These are phyloP conservation scores for Zosterops lateralis DNA, from an alignment of 2,113 vertebrate genomes.

Conservation along the genomic window DNA sequence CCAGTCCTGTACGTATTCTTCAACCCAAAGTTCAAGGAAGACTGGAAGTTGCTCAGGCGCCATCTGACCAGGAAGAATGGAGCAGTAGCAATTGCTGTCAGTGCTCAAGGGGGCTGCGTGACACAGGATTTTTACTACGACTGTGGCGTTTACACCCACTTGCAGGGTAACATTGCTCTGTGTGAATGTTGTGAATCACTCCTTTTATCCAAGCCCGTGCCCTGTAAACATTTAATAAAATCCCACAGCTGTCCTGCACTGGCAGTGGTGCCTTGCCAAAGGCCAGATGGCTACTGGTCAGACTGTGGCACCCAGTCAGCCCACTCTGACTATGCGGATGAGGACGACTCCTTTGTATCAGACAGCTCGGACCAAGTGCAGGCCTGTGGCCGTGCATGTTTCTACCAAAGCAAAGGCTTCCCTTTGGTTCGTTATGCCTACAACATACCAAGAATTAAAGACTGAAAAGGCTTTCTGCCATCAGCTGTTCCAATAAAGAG, in stretches of 20 bases:
- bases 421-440: constrained; percentile 91
- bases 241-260: constrained; percentile 92
- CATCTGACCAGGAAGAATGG: constrained; percentile 52
- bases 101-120: constrained; percentile 66
- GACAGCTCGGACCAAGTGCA: constrained; percentile 98
- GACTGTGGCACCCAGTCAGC: constrained; percentile 88
- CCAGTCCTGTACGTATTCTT: constrained; percentile 94
- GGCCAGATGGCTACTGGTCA: constrained; percentile 85
- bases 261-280: constrained; percentile 80
- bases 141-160: constrained; percentile 73
- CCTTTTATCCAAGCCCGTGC: constrained; percentile 81
- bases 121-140: constrained; percentile 83
- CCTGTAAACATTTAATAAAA: constrained; percentile 94
- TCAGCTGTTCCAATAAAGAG: neutral
- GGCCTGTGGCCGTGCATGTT: constrained; percentile 92
- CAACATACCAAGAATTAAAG: constrained; percentile 84
- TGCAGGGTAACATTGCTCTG: constrained; percentile 77
- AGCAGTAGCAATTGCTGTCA: constrained; percentile 59
- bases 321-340: constrained; percentile 91
- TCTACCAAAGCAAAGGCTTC: constrained; percentile 93
- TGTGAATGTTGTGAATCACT: constrained; percentile 89
- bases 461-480: constrained; percentile 62
- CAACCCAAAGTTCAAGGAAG: constrained; percentile 93
- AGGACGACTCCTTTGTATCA: constrained; percentile 94
- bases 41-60: constrained; percentile 85